Evolutionary conservation across 23 tunicate genomes (phyloP), one percentile per base, ranked within the genome.

Genomic region (Aplidium turbinatum): DNA sequence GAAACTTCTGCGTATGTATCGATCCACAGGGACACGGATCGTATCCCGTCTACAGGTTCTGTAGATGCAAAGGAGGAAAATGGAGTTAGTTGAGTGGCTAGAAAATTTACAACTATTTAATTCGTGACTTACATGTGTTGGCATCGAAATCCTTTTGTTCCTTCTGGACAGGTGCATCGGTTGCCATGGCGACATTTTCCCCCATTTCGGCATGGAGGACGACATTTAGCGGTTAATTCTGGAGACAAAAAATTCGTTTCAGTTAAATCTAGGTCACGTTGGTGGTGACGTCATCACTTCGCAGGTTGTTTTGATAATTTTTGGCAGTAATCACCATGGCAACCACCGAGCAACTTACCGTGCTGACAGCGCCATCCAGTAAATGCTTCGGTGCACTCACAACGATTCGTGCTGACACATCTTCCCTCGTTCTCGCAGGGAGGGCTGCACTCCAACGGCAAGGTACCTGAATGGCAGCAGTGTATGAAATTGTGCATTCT

Each of bases 171-270:
- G 46, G 52, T 16, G 63, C 96, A 89, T 71, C 55, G 33, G 47
- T 86, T 71, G 50, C 77, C 33, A 21, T 50, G 61, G 22, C 55
- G 28, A 50, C 96, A 89, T 1, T 63, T 70, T 27, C 96, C 96
- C 22, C 81, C 89, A 55, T 89, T 89, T 5, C 70, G 54, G 35
- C 96, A 89, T 11, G 96, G 81, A 0, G 89, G 82, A 11, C 96
- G 82, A 62, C 80, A 88, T 47, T 57, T 80, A 22, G 29, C 51
- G 18, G 53, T 40, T 35, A 72, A 31, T 60, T 76, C 78, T 77
- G 47, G 39, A 84, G 55, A 52, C 9, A 75, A 35, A 60, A 22
- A 13, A 31, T 13, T 63, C 50, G 50, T 9, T 9, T 42, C 11
- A 42, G 16, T 42, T 9, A 42, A 42, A 42, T 9, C 50, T 9